Base-by-base conservation (phyloP, 2,113 vertebrate genomes). In the Hirundichthys speculiger region DNA sequence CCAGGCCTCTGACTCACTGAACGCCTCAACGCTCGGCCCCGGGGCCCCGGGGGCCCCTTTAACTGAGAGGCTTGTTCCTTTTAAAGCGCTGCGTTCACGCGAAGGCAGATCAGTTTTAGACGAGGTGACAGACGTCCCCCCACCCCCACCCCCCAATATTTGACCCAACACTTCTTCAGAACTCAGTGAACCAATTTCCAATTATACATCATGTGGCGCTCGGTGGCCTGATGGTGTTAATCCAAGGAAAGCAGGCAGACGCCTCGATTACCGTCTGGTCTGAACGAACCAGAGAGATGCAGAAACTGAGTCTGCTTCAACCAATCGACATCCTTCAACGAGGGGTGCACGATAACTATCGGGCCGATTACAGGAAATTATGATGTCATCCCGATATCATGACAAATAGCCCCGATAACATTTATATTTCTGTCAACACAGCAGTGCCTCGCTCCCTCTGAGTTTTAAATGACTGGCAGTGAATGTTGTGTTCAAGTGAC, bases 101-200 rank as follows among this genome's bases (percentile, higher is more conserved):
- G 2, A 45, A 4, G 15, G 40, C 30, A 49, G 51, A 53, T 59
- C 43, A 52, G 63, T 34, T 27, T 21, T 15, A 24, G 39, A 47
- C 22, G 7, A 42, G 21, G 11, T 51, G 22, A 64, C 41, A 38
- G 52, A 57, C 13, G 22, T 22, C 34, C 55, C 13, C 40, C 24
- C 20, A 19, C 65, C 60, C 21, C 7, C n/a, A n/a, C n/a, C 47
- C 27, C 38, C 67, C 42, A 11, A 19, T 8, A 45, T 45, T 16
- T 19, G 9, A 54, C 49, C 41, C 38, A 24, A 39, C 52, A 43
- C 25, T 22, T 38, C 52, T 64, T 57, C 12, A 59, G 41, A 75
- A 75, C 21, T 10, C 69, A 64, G 42, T 66, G 38, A 68, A 69
- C 55, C 45, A 19, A 65, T 60, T 67, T 59, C 52, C 61, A 69